A percentile compares a stretch with the other conserved stretches of the same genome.
Conservation (phyloP, 2,113 vertebrate species). For the Oriolus oriolus region DNA sequence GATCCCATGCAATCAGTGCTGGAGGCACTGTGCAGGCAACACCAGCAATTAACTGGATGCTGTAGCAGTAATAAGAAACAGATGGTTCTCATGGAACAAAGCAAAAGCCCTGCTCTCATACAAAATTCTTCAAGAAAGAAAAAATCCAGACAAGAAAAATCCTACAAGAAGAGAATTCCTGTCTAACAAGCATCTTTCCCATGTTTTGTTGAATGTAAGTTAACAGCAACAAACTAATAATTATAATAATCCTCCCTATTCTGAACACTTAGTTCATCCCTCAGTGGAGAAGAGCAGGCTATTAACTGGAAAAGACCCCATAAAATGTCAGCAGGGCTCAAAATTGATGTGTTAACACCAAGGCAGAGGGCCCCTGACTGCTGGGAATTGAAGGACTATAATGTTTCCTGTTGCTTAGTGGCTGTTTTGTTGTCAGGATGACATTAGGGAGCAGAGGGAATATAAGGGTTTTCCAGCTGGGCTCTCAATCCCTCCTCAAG, state of each 20-base stretch:
- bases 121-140: neutral
- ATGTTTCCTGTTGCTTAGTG: conserved; percentile 27
- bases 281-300: neutral
- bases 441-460: neutral
- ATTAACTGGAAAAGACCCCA: neutral
- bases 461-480: neutral
- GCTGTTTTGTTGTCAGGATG: conserved; percentile 8
- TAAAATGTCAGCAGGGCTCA: neutral
- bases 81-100: neutral
- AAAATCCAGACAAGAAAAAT: neutral
- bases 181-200: neutral
- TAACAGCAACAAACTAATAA: neutral
- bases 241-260: neutral
- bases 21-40: neutral
- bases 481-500: neutral
- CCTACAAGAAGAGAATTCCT: neutral
- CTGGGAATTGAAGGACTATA: neutral
- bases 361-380: neutral
- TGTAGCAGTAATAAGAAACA: conserved; percentile 33
- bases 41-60: conserved; percentile 11
- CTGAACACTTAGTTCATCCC: neutral
- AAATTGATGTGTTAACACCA: neutral
- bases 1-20: neutral
- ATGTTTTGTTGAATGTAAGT: neutral
- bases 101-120: neutral